Base-by-base conservation (phyloP, 2,113 vertebrate genomes). In the Phalacrocorax aristotelis region DNA sequence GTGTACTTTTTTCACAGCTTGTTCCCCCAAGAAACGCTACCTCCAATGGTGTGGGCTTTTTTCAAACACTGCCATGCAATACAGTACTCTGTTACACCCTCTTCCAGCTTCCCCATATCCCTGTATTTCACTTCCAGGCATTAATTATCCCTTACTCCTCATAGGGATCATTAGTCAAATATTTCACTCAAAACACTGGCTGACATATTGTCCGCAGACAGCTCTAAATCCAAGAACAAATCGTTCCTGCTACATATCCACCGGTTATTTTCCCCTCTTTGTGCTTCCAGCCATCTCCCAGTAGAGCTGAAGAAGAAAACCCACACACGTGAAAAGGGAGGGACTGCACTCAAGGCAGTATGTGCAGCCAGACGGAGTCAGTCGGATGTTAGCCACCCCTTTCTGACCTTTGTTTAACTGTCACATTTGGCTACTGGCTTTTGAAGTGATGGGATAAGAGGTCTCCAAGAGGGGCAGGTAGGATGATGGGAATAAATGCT, bases 221-320 rank as follows among this genome's bases (percentile, higher is more conserved):
- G 60, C 78, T 90, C 84, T 69, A 79, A 95, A 88, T 96, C 84
- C 94, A 95, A 95, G 97, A 95, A 97, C 97, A 95, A 94, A 58
- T 70, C 85, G 96, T 97, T 96, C 94, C 75, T 88, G 57, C 91
- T 94, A 83, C 2, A 2, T 80, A 74, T 90, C 90, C 62, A 61
- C 77, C 2, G 0, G 20, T 85, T 54, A 54, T 81, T 94, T 81
- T 54, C 44, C 52, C 55, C 18, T 95, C 77, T 85, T 91, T 87
- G 84, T 96, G 66, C 74, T 96, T 96, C 93, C 96, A 95, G 76
- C 62, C 51, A 42, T 94, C 46, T 95, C 94, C 94, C 96, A 90
- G 89, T 4, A 92, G 96, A 94, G 71, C 11, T 49, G 90, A 66
- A 81, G 74, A 38, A 66, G 82, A 91, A 92, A 95, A 66, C 75